Evolutionary conservation across 2,113 vertebrate genomes (phyloP).

Genomic region (Nothocercus julius): DNA sequence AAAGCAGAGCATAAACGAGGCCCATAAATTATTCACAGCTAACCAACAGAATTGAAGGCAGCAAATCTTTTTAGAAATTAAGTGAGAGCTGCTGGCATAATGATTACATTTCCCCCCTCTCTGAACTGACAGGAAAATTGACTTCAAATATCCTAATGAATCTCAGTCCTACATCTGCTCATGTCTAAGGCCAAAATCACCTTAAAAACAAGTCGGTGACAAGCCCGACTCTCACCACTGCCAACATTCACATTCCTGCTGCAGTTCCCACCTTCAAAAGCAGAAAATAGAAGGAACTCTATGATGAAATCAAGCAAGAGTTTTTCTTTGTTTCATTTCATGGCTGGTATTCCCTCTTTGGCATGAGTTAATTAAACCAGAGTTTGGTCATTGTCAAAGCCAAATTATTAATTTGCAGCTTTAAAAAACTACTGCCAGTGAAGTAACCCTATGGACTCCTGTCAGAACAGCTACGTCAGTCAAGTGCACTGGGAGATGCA

Average conservation of each 20-base stretch:
- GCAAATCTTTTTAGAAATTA: conserved; percentile 75
- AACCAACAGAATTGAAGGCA: conserved; percentile 74
- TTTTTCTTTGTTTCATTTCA: neutral
- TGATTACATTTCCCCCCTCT: conserved; percentile 59
- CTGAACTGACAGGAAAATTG: conserved; percentile 67
- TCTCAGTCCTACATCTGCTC: conserved; percentile 12
- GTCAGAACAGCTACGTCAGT: neutral
- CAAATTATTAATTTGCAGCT: neutral
- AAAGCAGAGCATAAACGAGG: conserved; percentile 56
- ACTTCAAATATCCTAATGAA: conserved; percentile 56
- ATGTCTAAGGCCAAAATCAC: neutral
- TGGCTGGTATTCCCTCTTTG: neutral
- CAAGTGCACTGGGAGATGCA: too few relatives aligned
- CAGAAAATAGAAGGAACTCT: neutral
- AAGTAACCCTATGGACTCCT: neutral
- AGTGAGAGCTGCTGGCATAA: conserved; percentile 57
- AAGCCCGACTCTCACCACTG: neutral
- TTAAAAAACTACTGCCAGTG: neutral
- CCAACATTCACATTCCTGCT: neutral
- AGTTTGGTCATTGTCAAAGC: neutral
- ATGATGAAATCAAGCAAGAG: neutral
- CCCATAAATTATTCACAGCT: conserved; percentile 81
- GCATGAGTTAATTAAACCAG: neutral
- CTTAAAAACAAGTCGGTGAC: neutral
- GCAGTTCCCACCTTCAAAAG: neutral